Evolutionary conservation across 2,888 invertebrate genomes (phyloP).

Genomic region (Dicyrtomina minuta): DNA sequence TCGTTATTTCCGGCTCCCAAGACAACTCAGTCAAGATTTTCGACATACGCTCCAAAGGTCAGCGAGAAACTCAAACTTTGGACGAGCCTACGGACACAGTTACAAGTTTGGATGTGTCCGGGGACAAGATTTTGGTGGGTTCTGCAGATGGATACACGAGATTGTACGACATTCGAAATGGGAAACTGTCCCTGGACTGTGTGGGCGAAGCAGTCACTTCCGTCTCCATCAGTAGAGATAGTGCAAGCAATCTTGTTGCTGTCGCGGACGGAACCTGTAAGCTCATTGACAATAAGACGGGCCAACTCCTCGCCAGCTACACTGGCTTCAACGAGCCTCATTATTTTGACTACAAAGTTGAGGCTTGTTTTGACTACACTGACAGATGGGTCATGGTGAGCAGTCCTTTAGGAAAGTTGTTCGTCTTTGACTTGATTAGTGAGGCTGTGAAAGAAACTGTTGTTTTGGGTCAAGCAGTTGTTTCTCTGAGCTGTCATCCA

Average conservation of each 20-base stretch:
- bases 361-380: conserved; percentile 62
- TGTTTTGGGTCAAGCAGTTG: conserved; percentile 64
- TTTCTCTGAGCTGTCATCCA: conserved; percentile 81
- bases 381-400: conserved; percentile 88
- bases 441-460: too few relatives aligned
- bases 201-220: conserved; percentile 82
- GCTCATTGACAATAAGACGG: conserved; percentile 84
- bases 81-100: conserved; percentile 85
- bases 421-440: too few relatives aligned
- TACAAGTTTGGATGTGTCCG: conserved; percentile 67
- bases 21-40: too few relatives aligned
- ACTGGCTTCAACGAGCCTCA: conserved; percentile 67
- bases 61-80: conserved; percentile 63
- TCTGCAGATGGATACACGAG: conserved; percentile 86
- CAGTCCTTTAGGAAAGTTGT: conserved; percentile 80
- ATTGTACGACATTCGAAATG: too few relatives aligned
- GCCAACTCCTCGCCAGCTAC: conserved; percentile 75
- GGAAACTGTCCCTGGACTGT: conserved; percentile 78
- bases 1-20: too few relatives aligned
- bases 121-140: conserved; percentile 84
- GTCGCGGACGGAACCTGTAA: conserved; percentile 80
- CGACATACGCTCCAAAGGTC: too few relatives aligned
- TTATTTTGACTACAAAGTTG: conserved; percentile 51
- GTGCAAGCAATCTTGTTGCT: too few relatives aligned
- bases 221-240: conserved; percentile 77